phyloP scores from a whole-genome alignment of 2,888 invertebrate species.

The Archaeoteleia sp. region DNA sequence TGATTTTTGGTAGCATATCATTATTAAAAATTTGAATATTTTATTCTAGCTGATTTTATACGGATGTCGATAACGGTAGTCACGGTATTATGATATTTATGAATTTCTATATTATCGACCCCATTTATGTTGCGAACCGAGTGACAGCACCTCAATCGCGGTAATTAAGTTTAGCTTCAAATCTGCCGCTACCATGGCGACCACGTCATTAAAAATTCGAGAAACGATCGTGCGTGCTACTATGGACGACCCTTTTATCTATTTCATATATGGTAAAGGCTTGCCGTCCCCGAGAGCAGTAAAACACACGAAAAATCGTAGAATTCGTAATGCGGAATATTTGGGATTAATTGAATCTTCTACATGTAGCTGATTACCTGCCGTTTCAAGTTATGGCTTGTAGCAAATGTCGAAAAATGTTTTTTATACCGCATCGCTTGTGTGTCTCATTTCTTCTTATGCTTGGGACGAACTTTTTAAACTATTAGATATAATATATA shows the following conservation, averaged over 20 bases:
- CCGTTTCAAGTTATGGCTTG: constrained; percentile 1
- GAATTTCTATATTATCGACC: no score
- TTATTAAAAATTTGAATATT: no score
- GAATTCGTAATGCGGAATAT: constrained; percentile 2
- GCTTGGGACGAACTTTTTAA: no score
- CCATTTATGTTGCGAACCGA: no score
- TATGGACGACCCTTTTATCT: constrained; percentile 39
- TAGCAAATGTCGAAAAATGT: not conserved
- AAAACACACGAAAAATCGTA: constrained; percentile 15
- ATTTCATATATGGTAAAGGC: constrained; percentile 24
- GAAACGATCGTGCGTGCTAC: constrained; percentile 15
- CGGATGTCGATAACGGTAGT: no score
- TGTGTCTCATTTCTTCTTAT: no score
- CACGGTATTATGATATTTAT: no score
- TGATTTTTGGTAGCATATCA: no score
- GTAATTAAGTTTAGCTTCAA: constrained; percentile 41
- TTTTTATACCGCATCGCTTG: no score
- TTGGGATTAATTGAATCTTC: constrained; percentile 5
- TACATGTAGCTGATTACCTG: not conserved
- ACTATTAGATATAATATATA: no score
- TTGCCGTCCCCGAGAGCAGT: constrained; percentile 16
- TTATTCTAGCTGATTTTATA: no score
- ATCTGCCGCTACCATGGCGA: constrained; percentile 45
- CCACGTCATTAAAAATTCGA: constrained; percentile 48
- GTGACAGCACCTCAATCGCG: constrained; percentile 23